Percentiles rank a stretch among this genome's conserved stretches.
Conservation (phyloP, 23 tunicate species). For the Phallusia fumigata region DNA sequence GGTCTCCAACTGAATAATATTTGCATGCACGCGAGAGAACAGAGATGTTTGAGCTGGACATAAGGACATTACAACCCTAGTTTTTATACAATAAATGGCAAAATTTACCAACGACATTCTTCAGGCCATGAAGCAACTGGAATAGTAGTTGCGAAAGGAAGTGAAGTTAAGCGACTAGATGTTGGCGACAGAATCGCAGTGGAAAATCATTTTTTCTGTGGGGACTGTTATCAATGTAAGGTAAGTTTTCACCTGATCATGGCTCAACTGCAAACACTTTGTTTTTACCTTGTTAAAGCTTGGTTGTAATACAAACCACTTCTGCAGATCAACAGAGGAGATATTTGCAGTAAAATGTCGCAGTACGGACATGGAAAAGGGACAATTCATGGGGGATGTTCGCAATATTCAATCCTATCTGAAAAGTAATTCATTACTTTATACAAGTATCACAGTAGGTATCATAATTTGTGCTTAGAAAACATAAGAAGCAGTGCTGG, state of each 20-base stretch:
- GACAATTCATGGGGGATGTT: constrained; percentile 93
- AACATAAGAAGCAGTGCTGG: no score
- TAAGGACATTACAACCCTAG: no score
- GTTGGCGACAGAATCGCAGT: constrained; percentile 90
- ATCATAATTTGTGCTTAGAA: neutral
- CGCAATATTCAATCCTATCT: constrained; percentile 80
- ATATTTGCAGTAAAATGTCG: constrained; percentile 73
- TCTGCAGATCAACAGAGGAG: constrained; percentile 72
- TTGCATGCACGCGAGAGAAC: no score
- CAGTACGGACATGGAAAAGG: constrained; percentile 99
- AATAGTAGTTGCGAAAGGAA: constrained; percentile 64
- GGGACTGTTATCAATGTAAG: constrained; percentile 78
- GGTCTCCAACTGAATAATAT: no score
- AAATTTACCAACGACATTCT: neutral
- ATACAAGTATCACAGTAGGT: neutral
- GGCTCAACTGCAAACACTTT: neutral
- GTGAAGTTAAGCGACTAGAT: constrained; percentile 40
- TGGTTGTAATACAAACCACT: no score
- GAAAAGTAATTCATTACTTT: constrained; percentile 51
- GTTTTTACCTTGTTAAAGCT: neutral
- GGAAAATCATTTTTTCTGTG: constrained; percentile 97
- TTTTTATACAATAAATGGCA: no score
- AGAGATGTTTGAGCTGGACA: no score
- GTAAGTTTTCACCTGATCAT: constrained; percentile 3
- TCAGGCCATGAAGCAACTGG: constrained; percentile 98